Evolutionary conservation across 2,797 vertebrate species (phyloP), one percentile per base, ranked within the genome.

Genomic region (Phyllotis vaccarum): DNA sequence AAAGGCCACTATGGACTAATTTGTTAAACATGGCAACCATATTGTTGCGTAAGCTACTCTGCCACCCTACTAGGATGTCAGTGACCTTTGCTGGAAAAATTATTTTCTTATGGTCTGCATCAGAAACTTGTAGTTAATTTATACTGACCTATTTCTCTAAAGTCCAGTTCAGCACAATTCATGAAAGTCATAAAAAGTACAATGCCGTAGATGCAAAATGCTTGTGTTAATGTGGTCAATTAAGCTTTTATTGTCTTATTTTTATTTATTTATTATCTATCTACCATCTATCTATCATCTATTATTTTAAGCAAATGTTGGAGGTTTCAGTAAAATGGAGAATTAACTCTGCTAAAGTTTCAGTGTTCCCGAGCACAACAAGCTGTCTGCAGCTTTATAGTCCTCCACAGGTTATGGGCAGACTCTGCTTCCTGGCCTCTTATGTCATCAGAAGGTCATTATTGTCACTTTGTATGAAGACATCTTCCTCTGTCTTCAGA

Each of bases 71-170:
- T 21, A 40, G n/a, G n/a, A 62, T 89, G 49, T 75, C 52, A 87
- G 64, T 93, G 82, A 92, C 40, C n/a, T 95, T 66, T 90, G 29
- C 19, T 81, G 27, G 24, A 12, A 87, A 86, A 82, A 34, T 21
- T 52, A 54, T 92, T 66, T 85, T 90, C 37, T 87, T n/a, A 11
- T 27, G 3, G 6, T 62, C 19, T 94, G 19, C 43, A 56, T 49
- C 54, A 86, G 3, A 49, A 81, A 16, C 2, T 37, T 92, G 24
- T 40, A 40, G 24, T 68, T 90, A 90, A 31, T 80, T 96, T 82
- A 89, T 0, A 40, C 13, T 62, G 11, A 78, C 5, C 22, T 37
- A 66, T 24, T 90, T 78, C 3, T 31, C n/a, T 52, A 56, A 76
- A 93, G 83, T 31, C 4, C 22, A 72, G 1, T 40, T 95, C 6